phyloP scores from a whole-genome alignment of 2,888 invertebrate genomes.

The Caenorhabditis drosophilae region DNA sequence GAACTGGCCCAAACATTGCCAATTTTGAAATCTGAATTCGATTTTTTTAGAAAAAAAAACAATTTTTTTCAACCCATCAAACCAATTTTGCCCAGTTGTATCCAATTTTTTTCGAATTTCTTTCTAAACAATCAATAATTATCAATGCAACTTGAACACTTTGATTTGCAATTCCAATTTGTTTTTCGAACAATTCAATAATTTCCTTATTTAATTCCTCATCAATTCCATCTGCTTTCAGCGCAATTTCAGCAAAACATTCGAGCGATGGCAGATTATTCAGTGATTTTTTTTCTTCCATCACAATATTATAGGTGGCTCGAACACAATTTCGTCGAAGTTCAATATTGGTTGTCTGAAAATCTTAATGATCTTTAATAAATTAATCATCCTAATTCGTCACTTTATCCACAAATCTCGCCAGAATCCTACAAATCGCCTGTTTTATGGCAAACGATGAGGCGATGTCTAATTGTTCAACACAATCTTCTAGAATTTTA shows the following conservation, averaged over 20 bases:
- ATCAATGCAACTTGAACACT: constrained; percentile 41
- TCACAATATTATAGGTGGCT: constrained; percentile 32
- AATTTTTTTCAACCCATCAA: background rate
- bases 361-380: background rate
- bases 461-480: constrained; percentile 41
- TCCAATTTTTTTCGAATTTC: constrained; percentile 10
- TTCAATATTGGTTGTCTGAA: background rate
- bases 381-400: background rate
- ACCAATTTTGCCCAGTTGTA: constrained; percentile 28
- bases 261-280: constrained; percentile 46
- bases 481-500: constrained; percentile 14
- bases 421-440: constrained; percentile 13
- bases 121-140: constrained; percentile 25
- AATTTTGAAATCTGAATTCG: constrained; percentile 32
- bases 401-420: background rate
- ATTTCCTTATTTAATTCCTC: constrained; percentile 6
- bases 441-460: constrained; percentile 36
- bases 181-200: constrained; percentile 17
- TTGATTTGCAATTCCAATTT: constrained; percentile 32
- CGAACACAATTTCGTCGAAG: constrained; percentile 12
- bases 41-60: background rate
- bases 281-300: constrained; percentile 52
- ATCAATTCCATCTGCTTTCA: constrained; percentile 6
- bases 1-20: constrained; percentile 52
- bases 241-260: constrained; percentile 29